Base-by-base conservation (phyloP, 2,888 invertebrate species). In the Crossocerus cetratus region DNA sequence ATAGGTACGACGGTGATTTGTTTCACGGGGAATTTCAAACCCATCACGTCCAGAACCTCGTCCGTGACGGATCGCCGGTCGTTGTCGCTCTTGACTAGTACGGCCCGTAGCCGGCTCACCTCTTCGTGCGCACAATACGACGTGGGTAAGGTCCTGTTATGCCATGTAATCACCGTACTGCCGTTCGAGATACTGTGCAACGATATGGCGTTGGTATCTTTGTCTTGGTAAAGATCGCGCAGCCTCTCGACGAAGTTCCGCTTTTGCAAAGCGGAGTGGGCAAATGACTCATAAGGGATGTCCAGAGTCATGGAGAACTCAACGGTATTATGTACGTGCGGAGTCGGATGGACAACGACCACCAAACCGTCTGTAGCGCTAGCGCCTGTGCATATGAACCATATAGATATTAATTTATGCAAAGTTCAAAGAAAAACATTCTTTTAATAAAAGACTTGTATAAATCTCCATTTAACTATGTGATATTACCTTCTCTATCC, bases 291-390 rank as follows among this genome's bases (percentile, higher is more conserved):
- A 87, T 93, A 94, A 0, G 93, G 92, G 58, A 94, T 93, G 78
- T 94, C 94, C 86, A 97, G 91, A 0, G 94, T 95, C 92, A 97
- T 95, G 78, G 94, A 95, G 90, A 97, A 96, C 87, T 96, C 95
- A 0, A 96, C 94, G 20, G 94, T 95, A 67, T 94, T 96, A 0
- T 93, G 92, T 69, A 93, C 92, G 57, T 93, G 92, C 0, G 93
- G 93, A 0, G 94, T 93, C 67, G 93, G 92, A 74, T 93, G 93
- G 0, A 96, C 96, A 69, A 94, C 94, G 2, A 96, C 96, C 70
- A 95, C 94, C 14, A 95, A 91, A 68, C 95, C 96, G 90, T 98
- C 97, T 71, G 94, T 94, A 0, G 95, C 96, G 23, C 93, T 94
- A 79, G 84, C 83, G 22, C 87, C 89, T 88, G 64, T 0, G 77